Conservation (phyloP, 2,113 vertebrate genomes). For the Petroica traversi region DNA sequence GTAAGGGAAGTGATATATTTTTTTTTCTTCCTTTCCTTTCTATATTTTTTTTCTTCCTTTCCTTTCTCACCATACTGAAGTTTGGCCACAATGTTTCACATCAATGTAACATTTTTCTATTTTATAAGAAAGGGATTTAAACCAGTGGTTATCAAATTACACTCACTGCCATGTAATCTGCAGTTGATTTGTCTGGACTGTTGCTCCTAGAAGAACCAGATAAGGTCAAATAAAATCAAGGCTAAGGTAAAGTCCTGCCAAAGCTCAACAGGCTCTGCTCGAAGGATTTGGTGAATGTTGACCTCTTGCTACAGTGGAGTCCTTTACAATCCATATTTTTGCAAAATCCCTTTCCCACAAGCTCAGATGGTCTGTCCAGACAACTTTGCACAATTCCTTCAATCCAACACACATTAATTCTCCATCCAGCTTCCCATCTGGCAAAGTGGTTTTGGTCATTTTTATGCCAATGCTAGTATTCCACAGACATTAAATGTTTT, state of each 20-base stretch:
- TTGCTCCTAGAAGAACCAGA: background rate
- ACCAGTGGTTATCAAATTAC: background rate
- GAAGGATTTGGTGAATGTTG: background rate
- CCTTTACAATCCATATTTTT: background rate
- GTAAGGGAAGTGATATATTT: background rate
- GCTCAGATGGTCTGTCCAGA: background rate
- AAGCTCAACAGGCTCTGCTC: background rate
- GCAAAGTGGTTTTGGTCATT: background rate
- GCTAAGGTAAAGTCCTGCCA: background rate
- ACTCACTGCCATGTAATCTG: background rate
- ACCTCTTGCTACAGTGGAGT: accelerated
- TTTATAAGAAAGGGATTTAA: background rate
- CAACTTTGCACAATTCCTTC: background rate
- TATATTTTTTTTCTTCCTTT: background rate
- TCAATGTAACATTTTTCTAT: background rate
- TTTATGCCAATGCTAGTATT: background rate
- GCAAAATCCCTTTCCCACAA: background rate
- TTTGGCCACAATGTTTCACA: background rate
- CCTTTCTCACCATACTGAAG: background rate
- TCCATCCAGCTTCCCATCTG: background rate
- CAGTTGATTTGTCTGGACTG: background rate
- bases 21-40: background rate
- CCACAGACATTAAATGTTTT: background rate
- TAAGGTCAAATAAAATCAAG: background rate
- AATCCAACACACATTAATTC: background rate